These are phyloP conservation scores for Laupala kohalensis DNA, from an alignment of 1,140 invertebrate species.

Conservation along the genomic window DNA sequence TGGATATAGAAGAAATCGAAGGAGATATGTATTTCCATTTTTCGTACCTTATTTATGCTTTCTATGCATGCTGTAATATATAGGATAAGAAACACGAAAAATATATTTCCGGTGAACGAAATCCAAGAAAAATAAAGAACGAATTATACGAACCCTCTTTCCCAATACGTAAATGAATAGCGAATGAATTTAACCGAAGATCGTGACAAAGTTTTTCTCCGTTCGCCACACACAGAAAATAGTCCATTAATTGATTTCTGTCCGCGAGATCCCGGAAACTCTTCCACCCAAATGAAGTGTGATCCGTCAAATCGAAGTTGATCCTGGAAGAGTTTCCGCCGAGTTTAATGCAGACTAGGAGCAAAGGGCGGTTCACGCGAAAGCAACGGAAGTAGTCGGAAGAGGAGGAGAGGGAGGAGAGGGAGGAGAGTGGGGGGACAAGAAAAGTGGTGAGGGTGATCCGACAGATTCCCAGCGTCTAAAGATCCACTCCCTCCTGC, in stretches of 20 bases:
- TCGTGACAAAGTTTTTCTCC: background rate
- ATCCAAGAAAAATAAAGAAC: too few species aligned
- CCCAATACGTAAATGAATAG: background rate
- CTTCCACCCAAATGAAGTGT: background rate
- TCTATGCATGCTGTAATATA: too few species aligned
- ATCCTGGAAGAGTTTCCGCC: background rate
- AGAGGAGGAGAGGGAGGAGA: too few species aligned
- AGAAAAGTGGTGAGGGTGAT: too few species aligned
- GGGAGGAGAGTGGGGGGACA: too few species aligned
- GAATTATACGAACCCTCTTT: background rate
- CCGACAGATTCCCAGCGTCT: background rate
- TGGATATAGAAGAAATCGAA: too few species aligned
- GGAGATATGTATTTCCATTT: too few species aligned
- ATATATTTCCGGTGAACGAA: too few species aligned
- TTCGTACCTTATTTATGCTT: too few species aligned
- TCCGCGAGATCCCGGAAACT: background rate
- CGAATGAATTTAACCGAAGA: background rate
- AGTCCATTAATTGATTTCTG: background rate
- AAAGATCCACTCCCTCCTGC: background rate
- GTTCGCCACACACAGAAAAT: background rate
- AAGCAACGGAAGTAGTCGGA: too few species aligned
- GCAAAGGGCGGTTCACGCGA: too few species aligned
- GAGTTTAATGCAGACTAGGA: background rate
- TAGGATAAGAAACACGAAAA: too few species aligned
- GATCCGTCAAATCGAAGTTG: background rate